Percentiles rank a stretch among this genome's conserved stretches.
phyloP scores from a whole-genome alignment of 1,140 invertebrate species.

The Orussus abietinus region DNA sequence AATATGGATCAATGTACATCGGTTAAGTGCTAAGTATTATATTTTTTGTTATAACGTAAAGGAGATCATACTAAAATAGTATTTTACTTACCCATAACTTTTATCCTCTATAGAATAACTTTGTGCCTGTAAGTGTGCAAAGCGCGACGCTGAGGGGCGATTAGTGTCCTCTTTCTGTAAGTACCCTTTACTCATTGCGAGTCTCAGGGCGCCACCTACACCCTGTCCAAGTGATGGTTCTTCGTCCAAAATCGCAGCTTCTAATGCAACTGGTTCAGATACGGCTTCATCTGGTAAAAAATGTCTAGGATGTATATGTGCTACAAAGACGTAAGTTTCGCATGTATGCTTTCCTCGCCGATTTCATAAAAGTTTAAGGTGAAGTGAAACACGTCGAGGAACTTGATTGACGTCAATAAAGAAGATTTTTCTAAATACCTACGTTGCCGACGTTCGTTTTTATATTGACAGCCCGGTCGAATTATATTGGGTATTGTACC shows the following conservation, averaged over 20 bases:
- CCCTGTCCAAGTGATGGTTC: slow-evolving; percentile 93
- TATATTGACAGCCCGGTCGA: too few relatives aligned
- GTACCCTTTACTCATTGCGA: slow-evolving; percentile 95
- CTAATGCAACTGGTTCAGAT: slow-evolving; percentile 50
- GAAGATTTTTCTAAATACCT: too few relatives aligned
- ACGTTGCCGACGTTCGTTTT: too few relatives aligned
- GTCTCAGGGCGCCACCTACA: slow-evolving; percentile 83
- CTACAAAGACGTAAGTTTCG: too few relatives aligned
- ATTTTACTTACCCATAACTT: slow-evolving; percentile 65
- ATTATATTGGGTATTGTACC: too few relatives aligned
- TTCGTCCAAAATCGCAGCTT: slow-evolving; percentile 82
- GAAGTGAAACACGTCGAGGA: too few relatives aligned
- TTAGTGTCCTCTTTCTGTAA: slow-evolving; percentile 79
- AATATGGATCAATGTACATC: slow-evolving; percentile 6
- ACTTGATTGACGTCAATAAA: too few relatives aligned
- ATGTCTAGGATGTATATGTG: too few relatives aligned
- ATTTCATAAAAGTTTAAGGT: too few relatives aligned
- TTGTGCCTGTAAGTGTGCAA: slow-evolving; percentile 78
- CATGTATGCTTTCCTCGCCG: too few relatives aligned
- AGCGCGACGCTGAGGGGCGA: slow-evolving; percentile 66
- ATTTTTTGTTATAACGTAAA: neutral
- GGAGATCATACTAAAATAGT: slow-evolving; percentile 9
- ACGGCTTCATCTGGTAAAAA: slow-evolving; percentile 42
- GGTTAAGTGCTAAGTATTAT: neutral
- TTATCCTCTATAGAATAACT: slow-evolving; percentile 98